Evolutionary conservation across 2,888 invertebrate genomes (phyloP), one percentile per base, ranked within the genome.

Genomic region (Ligdia adustata): DNA sequence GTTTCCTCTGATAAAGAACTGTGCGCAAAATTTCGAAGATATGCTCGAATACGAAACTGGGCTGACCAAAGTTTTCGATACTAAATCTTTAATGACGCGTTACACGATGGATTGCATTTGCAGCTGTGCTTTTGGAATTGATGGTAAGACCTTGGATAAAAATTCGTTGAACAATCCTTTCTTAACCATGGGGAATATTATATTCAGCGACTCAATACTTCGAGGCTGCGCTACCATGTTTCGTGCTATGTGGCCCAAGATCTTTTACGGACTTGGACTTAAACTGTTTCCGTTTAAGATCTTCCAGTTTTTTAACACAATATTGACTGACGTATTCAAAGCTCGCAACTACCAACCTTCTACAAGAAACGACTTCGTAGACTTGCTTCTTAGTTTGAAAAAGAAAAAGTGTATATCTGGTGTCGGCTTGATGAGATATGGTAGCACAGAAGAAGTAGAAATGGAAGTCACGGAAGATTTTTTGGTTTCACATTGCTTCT

Each of bases 121-220:
- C 6, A 57, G 61, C 1, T 66, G 67, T 11, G 65, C 52, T 0
- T 75, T 74, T 26, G 68, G 74, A 3, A 33, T 73, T 1, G 64
- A 75, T 4, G 52, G 66, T 0, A 62, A 63, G 1, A 60, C 66
- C 0, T 64, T 70, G 66, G 55, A 39, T 1, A 53, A 53, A 16
- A 33, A 52, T 6, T 22, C 35, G 1, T 42, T 56, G 11, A 47
- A 57, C 0, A 74, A 71, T 34, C 59, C 64, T 1, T 76, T 74
- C 22, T 43, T 32, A 3, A 55, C 35, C n/a, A 58, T 72, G 22
- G 69, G 67, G 0, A 16, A 52, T 9, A 9, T 52, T 4, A 57
- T 67, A 16, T 58, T 66, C 13, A 16, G 51, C 9, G 31, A 34
- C 3, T 55, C 64, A 0, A 52, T 37, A 22, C 44, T 27, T 0